Conservation (phyloP, 2,113 vertebrate species). For the Pterocles orientalis region DNA sequence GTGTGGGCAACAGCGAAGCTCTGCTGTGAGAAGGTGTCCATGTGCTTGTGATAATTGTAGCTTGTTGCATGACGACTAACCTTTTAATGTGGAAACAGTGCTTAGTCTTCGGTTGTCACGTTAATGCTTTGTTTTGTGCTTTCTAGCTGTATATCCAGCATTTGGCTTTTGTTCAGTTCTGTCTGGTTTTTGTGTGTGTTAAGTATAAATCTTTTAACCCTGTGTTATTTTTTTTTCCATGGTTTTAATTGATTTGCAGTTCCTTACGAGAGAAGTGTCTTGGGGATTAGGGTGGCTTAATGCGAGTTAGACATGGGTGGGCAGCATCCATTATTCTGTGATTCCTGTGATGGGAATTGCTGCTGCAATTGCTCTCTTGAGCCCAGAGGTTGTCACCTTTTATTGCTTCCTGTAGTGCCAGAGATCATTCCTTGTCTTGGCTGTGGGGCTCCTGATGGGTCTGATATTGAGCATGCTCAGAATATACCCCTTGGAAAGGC, state of each 20-base stretch:
- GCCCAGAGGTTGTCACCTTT: conserved; percentile 16
- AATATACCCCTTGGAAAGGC: background rate
- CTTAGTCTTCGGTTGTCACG: conserved; percentile 43
- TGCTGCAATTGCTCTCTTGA: background rate
- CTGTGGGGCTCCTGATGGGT: conserved; percentile 6
- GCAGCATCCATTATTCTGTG: conserved; percentile 12
- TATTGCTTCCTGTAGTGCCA: background rate
- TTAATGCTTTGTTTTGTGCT: conserved; percentile 68
- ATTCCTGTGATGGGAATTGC: conserved; percentile 4
- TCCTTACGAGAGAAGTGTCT: conserved; percentile 39
- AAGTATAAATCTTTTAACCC: conserved; percentile 62
- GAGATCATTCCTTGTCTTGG: background rate
- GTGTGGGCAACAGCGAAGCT: conserved; percentile 26
- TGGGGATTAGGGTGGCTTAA: conserved; percentile 49
- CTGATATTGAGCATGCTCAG: conserved; percentile 59
- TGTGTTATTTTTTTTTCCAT: conserved; percentile 12
- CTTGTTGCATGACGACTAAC: conserved; percentile 64
- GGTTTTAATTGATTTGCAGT: conserved; percentile 63
- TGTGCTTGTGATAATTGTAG: conserved; percentile 31
- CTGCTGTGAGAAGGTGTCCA: background rate
- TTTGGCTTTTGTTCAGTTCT: conserved; percentile 60
- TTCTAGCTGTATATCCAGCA: conserved; percentile 48
- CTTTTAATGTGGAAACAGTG: conserved; percentile 38
- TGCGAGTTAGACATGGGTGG: conserved; percentile 35
- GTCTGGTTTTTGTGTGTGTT: conserved; percentile 46